A percentile compares a stretch with the other conserved stretches of the same genome.
These are phyloP conservation scores for Drosophila mojavensis DNA, from an alignment of 1,140 invertebrate species.

Conservation along the genomic window DNA sequence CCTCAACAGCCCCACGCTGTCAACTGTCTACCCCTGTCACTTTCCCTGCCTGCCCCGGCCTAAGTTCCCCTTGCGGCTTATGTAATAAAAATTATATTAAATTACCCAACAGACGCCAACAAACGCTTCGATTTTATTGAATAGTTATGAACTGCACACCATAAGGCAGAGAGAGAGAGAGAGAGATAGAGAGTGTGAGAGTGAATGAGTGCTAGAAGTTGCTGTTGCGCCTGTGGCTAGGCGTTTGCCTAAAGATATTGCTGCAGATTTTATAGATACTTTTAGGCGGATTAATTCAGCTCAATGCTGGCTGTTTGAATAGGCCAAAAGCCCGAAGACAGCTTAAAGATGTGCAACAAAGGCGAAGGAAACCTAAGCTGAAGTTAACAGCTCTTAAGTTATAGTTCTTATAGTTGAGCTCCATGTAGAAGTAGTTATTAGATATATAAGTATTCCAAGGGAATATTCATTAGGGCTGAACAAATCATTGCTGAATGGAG, in stretches of 20 bases:
- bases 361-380: neutral
- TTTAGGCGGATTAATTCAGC: neutral
- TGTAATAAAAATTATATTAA: slow-evolving; percentile 83
- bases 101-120: slow-evolving; percentile 71
- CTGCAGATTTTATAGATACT: slow-evolving; percentile 23
- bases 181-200: neutral
- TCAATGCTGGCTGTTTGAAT: neutral
- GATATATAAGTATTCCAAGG: too few relatives aligned
- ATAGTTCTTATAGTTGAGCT: too few relatives aligned
- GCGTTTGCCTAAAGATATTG: slow-evolving; percentile 9
- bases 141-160: slow-evolving; percentile 62
- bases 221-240: too few relatives aligned
- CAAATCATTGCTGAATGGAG: too few relatives aligned
- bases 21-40: neutral
- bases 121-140: slow-evolving; percentile 76
- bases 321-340: neutral
- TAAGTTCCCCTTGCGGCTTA: slow-evolving; percentile 36
- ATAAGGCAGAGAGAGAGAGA: neutral
- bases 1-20: neutral
- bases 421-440: too few relatives aligned
- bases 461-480: too few relatives aligned
- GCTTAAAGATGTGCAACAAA: slow-evolving; percentile 3
- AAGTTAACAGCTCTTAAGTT: too few relatives aligned
- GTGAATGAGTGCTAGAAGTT: neutral
- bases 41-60: neutral